Evolutionary conservation across 64 coral and sea anemone genomes (phyloP).

Genomic region (Pocillopora damicornis): DNA sequence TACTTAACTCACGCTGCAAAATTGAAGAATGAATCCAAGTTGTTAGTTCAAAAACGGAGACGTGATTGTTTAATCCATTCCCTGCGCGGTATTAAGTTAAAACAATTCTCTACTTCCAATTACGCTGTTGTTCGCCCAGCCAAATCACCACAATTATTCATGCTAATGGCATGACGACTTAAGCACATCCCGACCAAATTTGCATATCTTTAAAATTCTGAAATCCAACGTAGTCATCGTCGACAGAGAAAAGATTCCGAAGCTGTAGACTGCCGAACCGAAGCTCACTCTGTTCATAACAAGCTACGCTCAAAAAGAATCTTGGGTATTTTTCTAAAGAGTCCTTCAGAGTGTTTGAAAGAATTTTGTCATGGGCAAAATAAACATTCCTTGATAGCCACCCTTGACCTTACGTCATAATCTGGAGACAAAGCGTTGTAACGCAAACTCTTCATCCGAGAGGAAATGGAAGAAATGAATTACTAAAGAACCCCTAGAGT

Average conservation of each 20-base stretch:
- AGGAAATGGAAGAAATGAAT: neutral
- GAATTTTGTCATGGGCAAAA: neutral
- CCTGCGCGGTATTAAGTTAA: neutral
- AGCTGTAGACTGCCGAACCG: neutral
- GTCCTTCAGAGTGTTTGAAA: neutral
- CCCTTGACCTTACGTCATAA: conserved; percentile 16
- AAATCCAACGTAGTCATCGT: neutral
- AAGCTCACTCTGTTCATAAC: neutral
- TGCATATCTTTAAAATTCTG: conserved; percentile 22
- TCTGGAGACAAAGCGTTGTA: conserved; percentile 1
- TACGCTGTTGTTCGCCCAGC: conserved; percentile 18
- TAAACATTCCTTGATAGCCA: conserved; percentile 32
- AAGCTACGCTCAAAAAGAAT: neutral
- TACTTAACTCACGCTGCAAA: neutral
- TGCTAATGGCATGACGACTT: conserved; percentile 27
- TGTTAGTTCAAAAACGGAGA: neutral
- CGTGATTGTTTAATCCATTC: conserved; percentile 27
- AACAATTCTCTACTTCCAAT: conserved; percentile 1
- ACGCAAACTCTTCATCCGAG: neutral
- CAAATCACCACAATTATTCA: neutral
- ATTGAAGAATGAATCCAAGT: neutral
- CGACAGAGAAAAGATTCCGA: neutral
- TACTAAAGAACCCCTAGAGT: neutral
- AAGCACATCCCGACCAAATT: neutral
- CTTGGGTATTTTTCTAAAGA: conserved; percentile 34